phyloP scores from a whole-genome alignment of 2,888 invertebrate species.

The Clepsis dumicolana region DNA sequence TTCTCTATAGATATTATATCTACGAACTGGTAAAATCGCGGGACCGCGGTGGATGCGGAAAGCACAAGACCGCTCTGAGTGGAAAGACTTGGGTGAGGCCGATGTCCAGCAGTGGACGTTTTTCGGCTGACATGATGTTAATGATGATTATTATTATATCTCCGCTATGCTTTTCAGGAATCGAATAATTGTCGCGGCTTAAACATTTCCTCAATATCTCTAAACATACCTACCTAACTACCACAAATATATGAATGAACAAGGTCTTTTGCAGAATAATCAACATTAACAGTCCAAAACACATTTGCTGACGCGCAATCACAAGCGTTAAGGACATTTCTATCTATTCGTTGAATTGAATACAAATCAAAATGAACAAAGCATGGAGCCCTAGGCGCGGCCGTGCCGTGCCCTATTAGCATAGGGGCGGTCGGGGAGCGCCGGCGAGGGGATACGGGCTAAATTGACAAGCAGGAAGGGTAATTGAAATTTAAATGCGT shows the following conservation, averaged over 20 bases:
- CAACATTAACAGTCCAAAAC: background rate
- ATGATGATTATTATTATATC: no score
- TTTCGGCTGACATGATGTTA: no score
- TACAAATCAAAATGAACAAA: conserved; percentile 32
- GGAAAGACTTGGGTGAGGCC: no score
- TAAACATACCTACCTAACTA: background rate
- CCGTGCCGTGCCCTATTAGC: conserved; percentile 31
- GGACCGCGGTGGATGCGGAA: no score
- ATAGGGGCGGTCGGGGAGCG: conserved; percentile 36
- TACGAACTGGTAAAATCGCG: no score
- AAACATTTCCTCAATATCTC: no score
- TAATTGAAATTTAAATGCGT: conserved; percentile 42
- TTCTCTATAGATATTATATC: no score
- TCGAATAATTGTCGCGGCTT: no score
- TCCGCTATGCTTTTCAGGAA: no score
- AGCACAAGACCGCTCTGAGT: no score
- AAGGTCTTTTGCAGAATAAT: background rate
- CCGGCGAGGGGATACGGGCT: conserved; percentile 15
- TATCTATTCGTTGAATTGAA: background rate
- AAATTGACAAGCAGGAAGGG: conserved; percentile 25
- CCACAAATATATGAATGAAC: background rate
- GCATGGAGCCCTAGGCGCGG: conserved; percentile 35
- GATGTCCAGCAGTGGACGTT: no score
- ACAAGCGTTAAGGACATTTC: background rate
- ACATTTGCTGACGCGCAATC: background rate